Base-by-base conservation (phyloP, 2,888 invertebrate genomes). In the Tetragonula carbonaria region DNA sequence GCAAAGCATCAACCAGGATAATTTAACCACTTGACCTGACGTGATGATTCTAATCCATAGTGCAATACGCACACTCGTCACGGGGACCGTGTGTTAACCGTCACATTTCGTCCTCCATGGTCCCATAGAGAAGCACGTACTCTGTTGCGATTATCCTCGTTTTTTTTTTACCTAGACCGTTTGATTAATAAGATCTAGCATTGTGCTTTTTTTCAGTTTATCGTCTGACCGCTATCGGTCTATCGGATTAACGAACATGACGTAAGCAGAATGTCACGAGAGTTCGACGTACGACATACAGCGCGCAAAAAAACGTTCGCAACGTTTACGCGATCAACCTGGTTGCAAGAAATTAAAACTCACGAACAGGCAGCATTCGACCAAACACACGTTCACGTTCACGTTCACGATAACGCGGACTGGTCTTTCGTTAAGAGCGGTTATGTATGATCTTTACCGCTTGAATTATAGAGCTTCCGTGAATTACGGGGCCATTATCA, bases 1-100 rank as follows among this genome's bases (percentile, higher is more conserved):
- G 93, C 93, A 92, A 92, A 94, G 91, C 93, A 92, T 93, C 92
- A 94, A 92, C 90, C 90, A 88, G 85, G 91, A 93, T 92, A 91
- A 93, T 93, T 93, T 82, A 92, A 88, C 91, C 88, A 93, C 91
- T 93, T 93, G 92, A 93, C 91, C 91, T 84, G 85, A 78, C 84
- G 88, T 85, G 86, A 89, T 90, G 86, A 91, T 89, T 90, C 83
- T 92, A 91, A 91, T 92, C 90, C 82, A 80, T 75, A 87, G 81
- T 83, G 82, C 86, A 87, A 86, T 80, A 90, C 84, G 86, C 89
- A 86, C 79, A 91, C 80, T 87, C 53, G 86, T 92, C 79, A 84
- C 70, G 80, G 70, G 45, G 57, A 65, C 21, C 57, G 62, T 68
- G 62, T 68, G 38, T 57, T 66, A 59, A 66, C 38, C 23, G 51